Evolutionary conservation across 2,113 vertebrate genomes (phyloP), one percentile per base, ranked within the genome.

Genomic region (Phodopus roborovskii): DNA sequence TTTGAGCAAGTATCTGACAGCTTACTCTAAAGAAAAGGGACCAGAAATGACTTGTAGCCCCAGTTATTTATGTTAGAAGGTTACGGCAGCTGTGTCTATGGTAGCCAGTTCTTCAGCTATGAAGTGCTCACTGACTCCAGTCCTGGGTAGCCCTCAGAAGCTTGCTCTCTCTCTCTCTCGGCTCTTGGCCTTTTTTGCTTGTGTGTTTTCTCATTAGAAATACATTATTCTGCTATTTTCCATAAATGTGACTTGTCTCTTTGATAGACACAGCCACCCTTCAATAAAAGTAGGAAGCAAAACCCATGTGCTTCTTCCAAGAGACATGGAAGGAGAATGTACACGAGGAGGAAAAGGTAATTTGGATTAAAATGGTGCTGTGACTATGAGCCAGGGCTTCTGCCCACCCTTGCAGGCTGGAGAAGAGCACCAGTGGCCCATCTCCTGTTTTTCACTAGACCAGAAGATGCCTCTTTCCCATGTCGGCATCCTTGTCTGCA

Each of bases 281-380:
- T 95, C 78, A 78, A 10, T 83, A 71, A 64, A 50, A 64, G 58
- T 64, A 88, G 85, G 50, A 85, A 26, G 60, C 92, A 91, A 86
- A 39, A 83, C 24, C 78, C 3, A 2, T 71, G 3, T n/a, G 1
- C 66, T 85, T 94, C n/a, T 83, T 90, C 81, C 0, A 39, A 56
- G 85, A 30, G 70, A 33, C 6, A 3, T n/a, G 39, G 70, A 90
- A 36, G 16, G n/a, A 12, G 30, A 53, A 20, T 86, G 33, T 26
- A 19, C 60, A 2, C 68, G 22, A 66, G 15, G 22, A 48, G 68
- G 22, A 71, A 20, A 17, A 92, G 77, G n/a, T 39, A 48, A 45
- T 64, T 73, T 84, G 24, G 95, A 53, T 87, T 78, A 39, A 62
- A 42, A 73, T 28, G 39, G 28, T 68, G 19, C 88, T 81, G n/a